Conservation (phyloP, 2,113 vertebrate species). For the Tylochromis polylepis region DNA sequence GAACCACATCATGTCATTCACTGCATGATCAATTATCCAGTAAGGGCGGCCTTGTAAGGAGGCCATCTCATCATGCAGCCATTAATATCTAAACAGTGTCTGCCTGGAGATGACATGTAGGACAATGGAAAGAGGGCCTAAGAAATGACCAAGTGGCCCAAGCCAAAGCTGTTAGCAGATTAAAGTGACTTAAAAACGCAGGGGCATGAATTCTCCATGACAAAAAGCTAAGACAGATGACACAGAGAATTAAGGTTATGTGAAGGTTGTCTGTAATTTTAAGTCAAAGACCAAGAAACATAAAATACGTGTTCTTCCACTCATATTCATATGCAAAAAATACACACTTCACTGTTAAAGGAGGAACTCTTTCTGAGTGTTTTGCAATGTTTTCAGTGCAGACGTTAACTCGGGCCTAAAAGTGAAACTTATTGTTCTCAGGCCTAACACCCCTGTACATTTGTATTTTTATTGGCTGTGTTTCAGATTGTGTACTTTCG, state of each 20-base stretch:
- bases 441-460: background rate
- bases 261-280: background rate
- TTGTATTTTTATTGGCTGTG: background rate
- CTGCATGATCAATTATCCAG: conserved; percentile 74
- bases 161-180: conserved; percentile 67
- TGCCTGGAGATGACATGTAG: conserved; percentile 72
- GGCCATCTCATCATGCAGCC: conserved; percentile 72
- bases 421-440: background rate
- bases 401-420: background rate
- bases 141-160: conserved; percentile 58
- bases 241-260: conserved; percentile 16
- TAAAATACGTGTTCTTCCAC: background rate
- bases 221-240: conserved; percentile 14
- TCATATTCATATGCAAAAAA: background rate
- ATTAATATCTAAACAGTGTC: conserved; percentile 77
- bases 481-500: background rate
- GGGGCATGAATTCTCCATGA: conserved; percentile 22
- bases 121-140: conserved; percentile 66
- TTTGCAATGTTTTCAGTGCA: background rate
- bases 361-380: background rate
- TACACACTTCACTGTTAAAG: background rate
- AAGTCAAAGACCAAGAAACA: background rate
- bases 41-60: conserved; percentile 67
- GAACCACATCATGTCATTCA: conserved; percentile 72
- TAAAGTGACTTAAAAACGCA: conserved; percentile 59